These are phyloP conservation scores for Rhaphigaster nebulosa DNA, from an alignment of 2,888 invertebrate species.

Conservation along the genomic window DNA sequence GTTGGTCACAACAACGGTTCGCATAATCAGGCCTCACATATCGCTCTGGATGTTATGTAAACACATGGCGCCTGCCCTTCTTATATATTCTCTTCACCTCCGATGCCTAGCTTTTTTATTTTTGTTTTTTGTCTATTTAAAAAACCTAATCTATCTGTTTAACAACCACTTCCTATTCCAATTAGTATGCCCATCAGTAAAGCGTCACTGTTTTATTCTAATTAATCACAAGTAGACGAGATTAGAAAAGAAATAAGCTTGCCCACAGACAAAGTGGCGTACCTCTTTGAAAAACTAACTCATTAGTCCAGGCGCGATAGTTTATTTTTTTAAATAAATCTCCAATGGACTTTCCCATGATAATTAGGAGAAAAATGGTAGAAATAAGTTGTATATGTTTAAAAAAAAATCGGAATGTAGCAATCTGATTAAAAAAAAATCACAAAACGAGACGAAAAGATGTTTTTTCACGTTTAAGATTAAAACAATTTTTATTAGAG, in stretches of 20 bases:
- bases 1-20: neutral
- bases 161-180: conserved; percentile 1
- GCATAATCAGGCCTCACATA: conserved; percentile 30
- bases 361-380: too few relatives aligned
- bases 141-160: conserved; percentile 30
- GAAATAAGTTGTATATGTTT: too few relatives aligned
- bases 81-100: neutral
- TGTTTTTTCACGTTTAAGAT: too few relatives aligned
- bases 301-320: too few relatives aligned
- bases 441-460: too few relatives aligned
- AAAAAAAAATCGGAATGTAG: too few relatives aligned
- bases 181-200: conserved; percentile 1
- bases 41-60: conserved; percentile 24
- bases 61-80: neutral
- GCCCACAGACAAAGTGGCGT: neutral
- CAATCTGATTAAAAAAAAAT: too few relatives aligned
- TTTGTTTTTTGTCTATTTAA: neutral
- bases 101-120: neutral
- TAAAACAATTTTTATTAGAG: too few relatives aligned
- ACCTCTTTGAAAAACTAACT: neutral
- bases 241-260: neutral
- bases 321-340: too few relatives aligned
- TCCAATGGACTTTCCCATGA: too few relatives aligned
- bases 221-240: neutral
- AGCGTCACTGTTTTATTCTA: neutral